Evolutionary conservation across 2,797 vertebrate genomes (phyloP), one percentile per base, ranked within the genome.

Genomic region (Crocidura indochinensis): DNA sequence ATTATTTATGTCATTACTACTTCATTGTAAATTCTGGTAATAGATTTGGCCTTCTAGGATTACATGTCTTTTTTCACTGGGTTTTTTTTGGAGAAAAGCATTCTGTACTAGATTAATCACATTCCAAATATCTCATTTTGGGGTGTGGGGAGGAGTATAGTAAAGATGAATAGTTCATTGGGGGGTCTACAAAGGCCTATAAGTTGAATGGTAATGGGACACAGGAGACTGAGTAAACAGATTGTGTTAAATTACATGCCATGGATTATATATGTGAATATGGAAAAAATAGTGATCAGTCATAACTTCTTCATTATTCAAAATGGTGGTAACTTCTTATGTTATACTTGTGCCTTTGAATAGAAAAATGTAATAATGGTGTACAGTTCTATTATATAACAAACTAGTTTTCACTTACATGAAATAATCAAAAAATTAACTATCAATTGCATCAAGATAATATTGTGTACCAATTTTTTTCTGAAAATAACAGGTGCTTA

Each of bases 301-400:
- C 38, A 22, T 56, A 67, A 27, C 79, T 90, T 79, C 29, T 90
- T 79, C 29, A 62, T 74, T 76, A 20, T 92, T 91, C 51, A 94
- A 73, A 79, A 31, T 10, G 47, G 64, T 86, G n/a, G 62, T 73
- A 65, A 64, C n/a, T 0, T 19, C 20, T 82, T 88, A 17, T 15
- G 22, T 0, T 60, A 60, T 10, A 44, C 38, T 64, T 46, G 76
- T 84, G 74, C 24, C 38, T 68, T 76, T 69, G 17, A 80, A 31
- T 77, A 65, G 31, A 26, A 68, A 68, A 29, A 62, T 72, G 53
- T 79, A 89, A 14, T 92, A 71, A 75, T n/a, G 0, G 71, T 53
- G 44, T 38, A 76, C 31, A 88, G 4, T 60, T 85, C 5, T 88
- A 49, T 85, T 88, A 49, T 85, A 76, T 56, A 56, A 56, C 19